Evolutionary conservation across 2,797 vertebrate species (phyloP).

Genomic region (Pelodytes ibericus): DNA sequence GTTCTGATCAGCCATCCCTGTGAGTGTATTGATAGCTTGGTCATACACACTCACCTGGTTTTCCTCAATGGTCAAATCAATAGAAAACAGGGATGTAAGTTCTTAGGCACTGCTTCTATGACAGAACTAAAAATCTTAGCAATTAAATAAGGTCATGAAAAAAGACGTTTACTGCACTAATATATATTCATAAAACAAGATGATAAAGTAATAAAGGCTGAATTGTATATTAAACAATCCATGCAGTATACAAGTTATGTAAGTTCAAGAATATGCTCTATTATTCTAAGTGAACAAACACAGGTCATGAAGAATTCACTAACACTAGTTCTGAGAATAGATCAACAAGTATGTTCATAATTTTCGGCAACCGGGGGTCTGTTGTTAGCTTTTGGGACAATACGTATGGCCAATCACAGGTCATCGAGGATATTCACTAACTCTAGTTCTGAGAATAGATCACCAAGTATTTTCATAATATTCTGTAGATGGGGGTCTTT

Average conservation of each 20-base stretch:
- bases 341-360: slow-evolving; percentile 35
- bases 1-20: too few species aligned
- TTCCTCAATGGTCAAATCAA: too few species aligned
- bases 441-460: slow-evolving; percentile 7
- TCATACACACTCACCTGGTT: too few species aligned
- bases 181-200: too few species aligned
- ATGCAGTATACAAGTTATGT: background rate
- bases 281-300: background rate
- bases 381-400: slow-evolving; percentile 15
- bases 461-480: slow-evolving; percentile 30
- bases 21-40: too few species aligned
- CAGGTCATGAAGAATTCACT: slow-evolving; percentile 1
- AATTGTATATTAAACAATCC: background rate
- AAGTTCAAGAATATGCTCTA: background rate
- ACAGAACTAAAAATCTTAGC: too few species aligned
- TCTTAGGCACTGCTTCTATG: too few species aligned
- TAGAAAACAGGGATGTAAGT: too few species aligned
- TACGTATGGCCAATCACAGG: too few species aligned
- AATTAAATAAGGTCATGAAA: too few species aligned
- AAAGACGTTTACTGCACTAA: too few species aligned
- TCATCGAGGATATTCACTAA: slow-evolving; percentile 14
- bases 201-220: background rate
- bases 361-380: slow-evolving; percentile 18
- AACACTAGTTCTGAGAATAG: slow-evolving; percentile 1
- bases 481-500: slow-evolving; percentile 22